phyloP scores from a whole-genome alignment of 2,113 vertebrate genomes.

The Gracilinanus agilis region DNA sequence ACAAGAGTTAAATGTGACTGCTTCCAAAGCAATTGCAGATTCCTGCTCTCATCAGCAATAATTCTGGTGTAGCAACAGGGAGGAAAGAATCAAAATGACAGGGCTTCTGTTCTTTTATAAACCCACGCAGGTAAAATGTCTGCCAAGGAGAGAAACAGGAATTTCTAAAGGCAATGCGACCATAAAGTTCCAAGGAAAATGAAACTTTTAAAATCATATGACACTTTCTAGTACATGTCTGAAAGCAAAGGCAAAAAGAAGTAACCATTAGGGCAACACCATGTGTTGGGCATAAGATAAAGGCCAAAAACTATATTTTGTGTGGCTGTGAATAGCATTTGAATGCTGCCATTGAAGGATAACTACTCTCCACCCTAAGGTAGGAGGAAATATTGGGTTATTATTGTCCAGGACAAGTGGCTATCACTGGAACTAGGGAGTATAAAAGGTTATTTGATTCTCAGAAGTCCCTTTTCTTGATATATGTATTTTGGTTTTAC shows the following conservation, averaged over 20 bases:
- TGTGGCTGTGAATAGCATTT: not conserved
- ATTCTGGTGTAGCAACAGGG: not conserved
- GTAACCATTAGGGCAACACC: not conserved
- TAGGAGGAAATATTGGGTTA: not conserved
- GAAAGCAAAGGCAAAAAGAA: not conserved
- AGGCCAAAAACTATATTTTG: not conserved
- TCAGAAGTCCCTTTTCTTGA: not conserved
- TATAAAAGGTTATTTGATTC: slow-evolving; percentile 30
- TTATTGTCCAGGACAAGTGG: not conserved
- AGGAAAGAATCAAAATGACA: not conserved
- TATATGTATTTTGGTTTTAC: not conserved
- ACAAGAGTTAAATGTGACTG: not conserved
- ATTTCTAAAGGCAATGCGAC: not conserved
- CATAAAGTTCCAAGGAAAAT: not conserved
- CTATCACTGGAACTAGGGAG: slow-evolving; percentile 13
- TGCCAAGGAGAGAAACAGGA: not conserved
- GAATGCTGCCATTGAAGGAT: slow-evolving; percentile 20
- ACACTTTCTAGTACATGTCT: not conserved
- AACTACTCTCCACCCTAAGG: not conserved
- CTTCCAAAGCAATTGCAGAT: not conserved
- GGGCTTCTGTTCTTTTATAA: not conserved
- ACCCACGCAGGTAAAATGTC: not conserved
- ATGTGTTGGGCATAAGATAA: not conserved
- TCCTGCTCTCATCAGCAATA: slow-evolving; percentile 6
- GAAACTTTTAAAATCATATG: slow-evolving; percentile 20